Conservation (phyloP, 2,888 invertebrate species). For the Synergus itoensis region DNA sequence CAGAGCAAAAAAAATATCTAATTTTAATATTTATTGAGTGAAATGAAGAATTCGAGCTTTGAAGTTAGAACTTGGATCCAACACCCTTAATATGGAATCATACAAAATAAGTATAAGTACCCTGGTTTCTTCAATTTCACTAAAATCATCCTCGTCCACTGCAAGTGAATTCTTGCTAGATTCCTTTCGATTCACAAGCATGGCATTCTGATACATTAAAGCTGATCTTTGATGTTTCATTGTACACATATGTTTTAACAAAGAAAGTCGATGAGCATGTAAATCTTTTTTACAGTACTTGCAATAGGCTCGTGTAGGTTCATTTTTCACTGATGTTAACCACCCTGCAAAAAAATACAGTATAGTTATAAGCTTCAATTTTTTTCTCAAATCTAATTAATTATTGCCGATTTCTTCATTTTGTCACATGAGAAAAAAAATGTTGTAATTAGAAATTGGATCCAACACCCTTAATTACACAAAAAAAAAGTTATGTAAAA, state of each 20-base stretch:
- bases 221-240: constrained; percentile 80
- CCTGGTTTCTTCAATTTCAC: constrained; percentile 49
- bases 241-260: constrained; percentile 82
- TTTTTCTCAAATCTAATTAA: too few relatives aligned
- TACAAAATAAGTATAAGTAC: not conserved
- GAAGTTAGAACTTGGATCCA: too few relatives aligned
- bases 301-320: constrained; percentile 81
- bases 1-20: too few relatives aligned
- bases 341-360: constrained; percentile 76
- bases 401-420: too few relatives aligned
- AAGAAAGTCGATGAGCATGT: constrained; percentile 81
- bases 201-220: constrained; percentile 62
- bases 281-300: constrained; percentile 80
- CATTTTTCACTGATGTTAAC: constrained; percentile 79
- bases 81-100: too few relatives aligned
- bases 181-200: constrained; percentile 45
- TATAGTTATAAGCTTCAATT: not conserved
- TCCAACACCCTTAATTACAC: too few relatives aligned
- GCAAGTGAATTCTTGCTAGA: constrained; percentile 44
- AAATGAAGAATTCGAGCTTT: too few relatives aligned
- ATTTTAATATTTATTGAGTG: too few relatives aligned
- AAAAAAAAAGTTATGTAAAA: too few relatives aligned
- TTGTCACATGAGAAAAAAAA: too few relatives aligned
- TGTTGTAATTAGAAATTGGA: too few relatives aligned
- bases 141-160: constrained; percentile 52